Base-by-base conservation (phyloP, 2,888 invertebrate genomes). In the Tenthredo distinguenda region DNA sequence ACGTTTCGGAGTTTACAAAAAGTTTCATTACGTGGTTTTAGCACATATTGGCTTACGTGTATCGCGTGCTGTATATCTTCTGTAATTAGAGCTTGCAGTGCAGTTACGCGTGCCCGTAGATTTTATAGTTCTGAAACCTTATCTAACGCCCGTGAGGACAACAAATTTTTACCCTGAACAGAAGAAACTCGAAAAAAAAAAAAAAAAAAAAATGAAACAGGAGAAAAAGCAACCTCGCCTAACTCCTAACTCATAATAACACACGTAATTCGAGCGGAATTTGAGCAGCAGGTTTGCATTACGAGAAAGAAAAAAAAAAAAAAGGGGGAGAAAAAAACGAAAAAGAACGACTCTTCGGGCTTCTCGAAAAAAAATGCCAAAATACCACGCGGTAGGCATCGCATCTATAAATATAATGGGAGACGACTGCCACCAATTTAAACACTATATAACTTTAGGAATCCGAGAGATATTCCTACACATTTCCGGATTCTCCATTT, bases 241-340 rank as follows among this genome's bases (percentile, higher is more conserved):
- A 40, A 15, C 77, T 81, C 79, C 79, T 82, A 85, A 85, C 85
- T 85, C 85, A 82, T 81, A 85, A 81, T 82, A 85, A 85, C 82
- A 71, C 50, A 76, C 85, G 85, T 82, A 85, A 85, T 85, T 72
- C 72, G 85, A 85, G 79, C 82, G 71, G 68, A 81, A 85, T 85
- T 85, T 82, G 83, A 83, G 83, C 26, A 83, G 83, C 83, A 83
- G 83, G 83, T 83, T 71, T 65, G 71, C 83, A 71, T 47, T 71
- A 71, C 83, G 68, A 68, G 26, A 50, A 34, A 47, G 6, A 68
- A 31, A 47, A 40, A 31, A 37, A 62, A 34, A 34, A 31, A 83
- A 68, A 50, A 83, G 26, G 26, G 1, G 26, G 65, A 47, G 10
- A 81, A 81, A 43, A 62, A 81, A 40, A 74, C 2, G 26, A 76